A percentile compares a stretch with the other conserved stretches of the same genome.
These are phyloP conservation scores for Drosophila acutilabella DNA, from an alignment of 2,888 invertebrate species.

Conservation along the genomic window DNA sequence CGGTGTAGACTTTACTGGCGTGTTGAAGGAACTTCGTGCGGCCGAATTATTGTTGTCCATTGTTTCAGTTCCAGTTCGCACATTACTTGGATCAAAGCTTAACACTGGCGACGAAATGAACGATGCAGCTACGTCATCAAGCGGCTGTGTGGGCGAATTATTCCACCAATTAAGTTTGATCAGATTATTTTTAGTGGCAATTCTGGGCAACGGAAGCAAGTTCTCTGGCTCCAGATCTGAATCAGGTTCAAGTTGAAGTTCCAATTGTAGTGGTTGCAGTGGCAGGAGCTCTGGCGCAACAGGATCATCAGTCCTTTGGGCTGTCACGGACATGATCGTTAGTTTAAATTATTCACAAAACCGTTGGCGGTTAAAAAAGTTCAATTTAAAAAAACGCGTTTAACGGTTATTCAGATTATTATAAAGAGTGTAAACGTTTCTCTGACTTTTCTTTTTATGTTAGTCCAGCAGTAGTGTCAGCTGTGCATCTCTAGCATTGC, in stretches of 20 bases:
- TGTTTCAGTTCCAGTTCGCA: background rate
- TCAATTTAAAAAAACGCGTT: background rate
- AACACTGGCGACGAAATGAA: background rate
- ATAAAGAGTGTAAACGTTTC: too few relatives aligned
- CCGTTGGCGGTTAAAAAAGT: background rate
- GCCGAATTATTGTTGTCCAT: conserved; percentile 58
- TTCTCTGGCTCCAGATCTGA: conserved; percentile 1
- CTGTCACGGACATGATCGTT: conserved; percentile 35
- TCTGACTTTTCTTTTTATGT: background rate
- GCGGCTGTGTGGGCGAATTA: conserved; percentile 61
- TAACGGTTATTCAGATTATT: background rate
- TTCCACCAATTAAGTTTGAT: conserved; percentile 80
- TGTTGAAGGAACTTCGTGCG: conserved; percentile 29
- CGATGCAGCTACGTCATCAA: conserved; percentile 29
- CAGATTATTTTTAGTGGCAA: conserved; percentile 72
- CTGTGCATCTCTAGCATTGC: conserved; percentile 34
- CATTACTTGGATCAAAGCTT: background rate
- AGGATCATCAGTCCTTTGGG: conserved; percentile 5
- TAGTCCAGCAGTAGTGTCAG: conserved; percentile 47
- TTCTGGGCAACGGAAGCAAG: conserved; percentile 41
- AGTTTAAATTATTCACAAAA: background rate
- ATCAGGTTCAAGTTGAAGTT: conserved; percentile 5
- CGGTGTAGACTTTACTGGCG: conserved; percentile 37
- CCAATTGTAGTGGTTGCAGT: conserved; percentile 38
- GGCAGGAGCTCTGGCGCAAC: conserved; percentile 41